Percentiles rank a stretch among this genome's conserved stretches.
Evolutionary conservation across 2,113 vertebrate genomes (phyloP).

Genomic region (Apaloderma vittatum): DNA sequence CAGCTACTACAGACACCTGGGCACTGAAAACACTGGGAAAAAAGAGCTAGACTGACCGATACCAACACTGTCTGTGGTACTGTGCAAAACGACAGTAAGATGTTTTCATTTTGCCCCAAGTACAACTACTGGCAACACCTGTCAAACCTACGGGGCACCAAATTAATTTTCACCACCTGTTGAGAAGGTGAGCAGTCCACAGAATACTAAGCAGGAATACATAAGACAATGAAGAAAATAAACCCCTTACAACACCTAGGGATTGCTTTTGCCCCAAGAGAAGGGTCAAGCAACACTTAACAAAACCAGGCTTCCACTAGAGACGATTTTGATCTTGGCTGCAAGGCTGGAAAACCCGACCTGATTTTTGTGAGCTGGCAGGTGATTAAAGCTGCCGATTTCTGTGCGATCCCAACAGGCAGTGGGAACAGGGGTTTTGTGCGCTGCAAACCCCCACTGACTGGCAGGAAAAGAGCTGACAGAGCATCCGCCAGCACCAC

Average conservation of each 20-base stretch:
- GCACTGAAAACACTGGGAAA: background rate
- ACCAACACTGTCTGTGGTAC: background rate
- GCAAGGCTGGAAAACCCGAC: background rate
- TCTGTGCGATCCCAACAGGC: background rate
- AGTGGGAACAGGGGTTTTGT: background rate
- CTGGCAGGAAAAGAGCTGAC: constrained; percentile 3
- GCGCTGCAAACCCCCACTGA: background rate
- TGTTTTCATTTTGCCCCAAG: background rate
- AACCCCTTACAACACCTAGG: background rate
- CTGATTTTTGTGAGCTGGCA: constrained; percentile 21
- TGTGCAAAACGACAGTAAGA: background rate
- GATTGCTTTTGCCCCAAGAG: background rate
- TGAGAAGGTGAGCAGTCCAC: background rate
- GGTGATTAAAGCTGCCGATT: constrained; percentile 1
- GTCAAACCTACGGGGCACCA: constrained; percentile 18
- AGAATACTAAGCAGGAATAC: background rate
- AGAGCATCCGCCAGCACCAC: background rate
- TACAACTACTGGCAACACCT: background rate
- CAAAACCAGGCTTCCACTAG: background rate
- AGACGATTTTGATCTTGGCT: background rate
- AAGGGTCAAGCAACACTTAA: rapidly evolving
- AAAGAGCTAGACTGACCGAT: background rate
- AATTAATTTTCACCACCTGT: constrained; percentile 14
- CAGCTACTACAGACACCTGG: background rate
- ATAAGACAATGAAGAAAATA: background rate